These are phyloP conservation scores for Zaprionus taronus DNA, from an alignment of 1,140 invertebrate genomes.

Conservation along the genomic window DNA sequence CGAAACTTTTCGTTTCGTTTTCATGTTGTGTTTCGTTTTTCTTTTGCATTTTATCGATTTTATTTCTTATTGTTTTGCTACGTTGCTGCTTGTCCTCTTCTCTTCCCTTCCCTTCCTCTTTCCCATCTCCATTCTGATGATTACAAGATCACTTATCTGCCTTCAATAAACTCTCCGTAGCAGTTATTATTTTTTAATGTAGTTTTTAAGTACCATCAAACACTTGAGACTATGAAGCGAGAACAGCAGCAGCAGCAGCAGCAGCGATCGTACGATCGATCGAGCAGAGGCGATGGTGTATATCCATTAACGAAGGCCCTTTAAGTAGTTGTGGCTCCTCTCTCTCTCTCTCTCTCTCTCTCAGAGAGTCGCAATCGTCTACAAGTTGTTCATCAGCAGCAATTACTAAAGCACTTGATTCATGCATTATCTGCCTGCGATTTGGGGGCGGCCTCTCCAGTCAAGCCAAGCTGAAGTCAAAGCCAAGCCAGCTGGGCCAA, in stretches of 20 bases:
- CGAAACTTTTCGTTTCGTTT: constrained; percentile 64
- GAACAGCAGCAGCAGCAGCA: constrained; percentile 46
- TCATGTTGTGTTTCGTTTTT: constrained; percentile 29
- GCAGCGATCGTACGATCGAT: constrained; percentile 28
- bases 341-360: neutral
- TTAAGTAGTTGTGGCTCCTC: constrained; percentile 10
- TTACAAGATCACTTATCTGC: constrained; percentile 82
- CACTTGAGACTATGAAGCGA: constrained; percentile 80
- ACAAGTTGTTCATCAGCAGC: constrained; percentile 64
- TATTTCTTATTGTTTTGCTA: constrained; percentile 77
- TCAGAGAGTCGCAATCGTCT: constrained; percentile 32
- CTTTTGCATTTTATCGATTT: constrained; percentile 63
- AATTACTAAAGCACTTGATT: constrained; percentile 43
- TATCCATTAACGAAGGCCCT: constrained; percentile 38
- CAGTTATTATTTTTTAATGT: constrained; percentile 83
- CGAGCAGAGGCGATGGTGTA: constrained; percentile 15
- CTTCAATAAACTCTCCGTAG: constrained; percentile 78
- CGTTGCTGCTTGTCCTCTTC: neutral
- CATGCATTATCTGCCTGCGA: constrained; percentile 29
- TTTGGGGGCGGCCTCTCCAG: constrained; percentile 1
- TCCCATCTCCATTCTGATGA: constrained; percentile 45
- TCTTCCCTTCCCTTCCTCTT: neutral
- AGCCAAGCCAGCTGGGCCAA: neutral
- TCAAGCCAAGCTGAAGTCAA: neutral
- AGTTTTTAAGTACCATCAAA: constrained; percentile 82